Evolutionary conservation across 2,888 invertebrate species (phyloP).

Genomic region (Pherbina coryleti): DNA sequence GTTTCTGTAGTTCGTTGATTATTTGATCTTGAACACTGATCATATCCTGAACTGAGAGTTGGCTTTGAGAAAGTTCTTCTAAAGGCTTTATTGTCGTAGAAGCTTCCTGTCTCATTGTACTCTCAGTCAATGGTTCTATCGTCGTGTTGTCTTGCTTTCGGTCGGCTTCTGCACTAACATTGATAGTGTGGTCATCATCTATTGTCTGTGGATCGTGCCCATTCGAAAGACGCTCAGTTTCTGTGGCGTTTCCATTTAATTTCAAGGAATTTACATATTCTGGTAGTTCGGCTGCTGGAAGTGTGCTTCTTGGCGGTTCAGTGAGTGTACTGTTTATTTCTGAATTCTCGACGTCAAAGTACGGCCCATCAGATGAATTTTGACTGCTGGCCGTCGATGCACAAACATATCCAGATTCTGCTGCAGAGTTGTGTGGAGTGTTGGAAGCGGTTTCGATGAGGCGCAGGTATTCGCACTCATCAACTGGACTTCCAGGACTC

Average conservation of each 20-base stretch:
- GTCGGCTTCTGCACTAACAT: slow-evolving; percentile 12
- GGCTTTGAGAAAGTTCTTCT: slow-evolving; percentile 17
- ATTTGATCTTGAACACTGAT: slow-evolving; percentile 59
- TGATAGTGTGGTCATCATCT: slow-evolving; percentile 23
- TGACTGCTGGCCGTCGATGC: slow-evolving; percentile 71
- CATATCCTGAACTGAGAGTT: slow-evolving; percentile 21
- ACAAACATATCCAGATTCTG: slow-evolving; percentile 72
- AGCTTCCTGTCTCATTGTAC: slow-evolving; percentile 13
- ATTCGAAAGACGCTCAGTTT: slow-evolving; percentile 8
- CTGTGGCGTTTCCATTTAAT: slow-evolving; percentile 12
- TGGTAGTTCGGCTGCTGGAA: slow-evolving; percentile 38
- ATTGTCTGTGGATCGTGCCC: slow-evolving; percentile 23
- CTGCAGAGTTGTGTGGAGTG: slow-evolving; percentile 70
- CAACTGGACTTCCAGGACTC: slow-evolving; percentile 79
- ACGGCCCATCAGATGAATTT: slow-evolving; percentile 70
- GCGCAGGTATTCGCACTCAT: slow-evolving; percentile 73
- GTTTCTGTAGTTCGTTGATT: slow-evolving; percentile 58
- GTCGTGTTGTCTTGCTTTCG: slow-evolving; percentile 8
- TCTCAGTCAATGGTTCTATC: slow-evolving; percentile 33
- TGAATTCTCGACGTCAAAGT: slow-evolving; percentile 70
- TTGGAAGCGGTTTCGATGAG: slow-evolving; percentile 72
- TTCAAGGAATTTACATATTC: neutral
- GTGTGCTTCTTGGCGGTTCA: slow-evolving; percentile 37
- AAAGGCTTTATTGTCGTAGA: neutral
- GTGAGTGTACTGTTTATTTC: slow-evolving; percentile 49